These are phyloP conservation scores for Andrena cerasifolii DNA, from an alignment of 1,140 invertebrate genomes.

Conservation along the genomic window DNA sequence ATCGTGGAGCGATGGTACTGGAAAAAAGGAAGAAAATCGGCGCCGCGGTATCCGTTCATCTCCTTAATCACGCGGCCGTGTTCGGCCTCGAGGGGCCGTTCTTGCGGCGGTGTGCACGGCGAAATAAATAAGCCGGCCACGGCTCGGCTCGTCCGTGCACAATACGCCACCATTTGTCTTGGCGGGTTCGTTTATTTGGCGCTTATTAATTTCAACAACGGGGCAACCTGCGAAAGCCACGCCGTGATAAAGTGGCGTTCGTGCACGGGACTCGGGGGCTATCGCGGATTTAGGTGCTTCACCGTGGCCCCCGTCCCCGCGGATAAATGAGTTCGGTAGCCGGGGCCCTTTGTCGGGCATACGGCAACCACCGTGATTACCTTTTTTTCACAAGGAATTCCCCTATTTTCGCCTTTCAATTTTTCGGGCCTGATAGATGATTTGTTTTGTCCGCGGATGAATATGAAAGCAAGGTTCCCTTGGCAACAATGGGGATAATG, in stretches of 20 bases:
- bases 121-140: conserved; percentile 64
- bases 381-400: neutral
- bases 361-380: neutral
- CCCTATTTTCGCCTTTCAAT: neutral
- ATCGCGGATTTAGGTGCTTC: conserved; percentile 42
- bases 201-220: conserved; percentile 72
- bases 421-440: neutral
- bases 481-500: neutral
- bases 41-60: conserved; percentile 63
- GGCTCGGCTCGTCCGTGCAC: conserved; percentile 54
- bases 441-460: neutral
- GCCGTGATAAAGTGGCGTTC: conserved; percentile 53
- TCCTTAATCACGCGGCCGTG: conserved; percentile 63
- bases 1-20: conserved; percentile 21
- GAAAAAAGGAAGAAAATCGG: conserved; percentile 44
- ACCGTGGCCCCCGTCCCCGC: neutral
- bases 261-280: neutral
- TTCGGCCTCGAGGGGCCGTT: conserved; percentile 45
- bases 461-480: too few relatives aligned
- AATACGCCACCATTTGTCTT: conserved; percentile 69
- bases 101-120: neutral
- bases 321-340: conserved; percentile 40
- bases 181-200: conserved; percentile 65
- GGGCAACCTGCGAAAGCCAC: conserved; percentile 40
- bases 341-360: neutral